Base-by-base conservation (phyloP, 2,888 invertebrate species). In the Macrosoma leucophasiata region DNA sequence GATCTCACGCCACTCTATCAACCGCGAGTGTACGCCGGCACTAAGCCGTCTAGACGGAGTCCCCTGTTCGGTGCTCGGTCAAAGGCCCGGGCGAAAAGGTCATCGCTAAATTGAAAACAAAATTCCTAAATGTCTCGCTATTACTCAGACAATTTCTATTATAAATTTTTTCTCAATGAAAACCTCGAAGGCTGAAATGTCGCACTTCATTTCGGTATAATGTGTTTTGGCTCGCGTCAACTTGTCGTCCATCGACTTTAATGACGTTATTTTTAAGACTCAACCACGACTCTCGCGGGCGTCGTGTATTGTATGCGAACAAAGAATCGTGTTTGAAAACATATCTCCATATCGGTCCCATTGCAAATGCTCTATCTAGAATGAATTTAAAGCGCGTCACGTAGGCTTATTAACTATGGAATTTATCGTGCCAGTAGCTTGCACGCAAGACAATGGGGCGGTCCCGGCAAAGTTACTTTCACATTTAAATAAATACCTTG, bases 51-150 rank as follows among this genome's bases (percentile, higher is more conserved):
- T 82, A 82, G 82, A 82, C 81, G 53, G n/a, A 45, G 55, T 52
- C 47, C 58, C 53, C 55, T 48, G 68, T 68, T 68, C 66, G 67
- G 53, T 61, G 65, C 52, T 55, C 68, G 75, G 74, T 72, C 73
- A 69, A 66, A 72, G 62, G 58, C 68, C 75, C 76, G 72, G 76
- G 52, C 77, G 52, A 79, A 78, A n/a, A 81, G 81, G 82, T 78
- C 79, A 62, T 43, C 26, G 39, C 50, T 52, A 38, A 59, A 75
- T 75, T 66, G 73, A 75, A 74, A 76, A 66, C 60, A 62, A 69
- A 73, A 75, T 65, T 65, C 56, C 55, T 46, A 55, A 51, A 48
- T 48, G 50, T 50, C 54, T 55, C 48, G 43, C 58, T 43, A 32
- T 36, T 29, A 28, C 41, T 35, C 31, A 40, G 39, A 52, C 45